Conservation (phyloP, 2,797 vertebrate species). For the Notoglanidium macrostoma region DNA sequence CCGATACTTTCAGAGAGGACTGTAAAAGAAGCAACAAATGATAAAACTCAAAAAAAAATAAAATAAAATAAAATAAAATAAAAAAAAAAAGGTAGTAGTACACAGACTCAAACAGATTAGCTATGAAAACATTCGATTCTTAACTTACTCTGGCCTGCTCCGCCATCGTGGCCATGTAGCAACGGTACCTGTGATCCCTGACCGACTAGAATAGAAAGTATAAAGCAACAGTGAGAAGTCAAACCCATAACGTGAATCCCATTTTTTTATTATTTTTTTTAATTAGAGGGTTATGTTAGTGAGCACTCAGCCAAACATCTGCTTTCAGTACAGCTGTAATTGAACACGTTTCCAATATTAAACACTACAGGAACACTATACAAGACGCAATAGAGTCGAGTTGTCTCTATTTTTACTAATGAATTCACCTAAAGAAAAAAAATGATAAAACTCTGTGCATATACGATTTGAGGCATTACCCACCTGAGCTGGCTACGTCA, state of each 20-base stretch:
- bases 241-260: neutral
- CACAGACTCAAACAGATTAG: neutral
- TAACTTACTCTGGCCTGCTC: constrained; percentile 76
- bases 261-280: too few species aligned
- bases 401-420: neutral
- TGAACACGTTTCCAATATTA: neutral
- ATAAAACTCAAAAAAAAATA: neutral
- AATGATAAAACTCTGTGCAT: neutral
- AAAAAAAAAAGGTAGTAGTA: neutral
- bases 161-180: constrained; percentile 75
- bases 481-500: constrained; percentile 83
- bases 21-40: neutral
- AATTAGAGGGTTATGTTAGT: neutral
- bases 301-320: neutral
- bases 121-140: neutral
- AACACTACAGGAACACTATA: neutral
- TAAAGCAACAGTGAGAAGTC: neutral
- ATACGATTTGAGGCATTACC: constrained; percentile 12
- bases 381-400: neutral
- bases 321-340: neutral
- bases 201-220: constrained; percentile 73
- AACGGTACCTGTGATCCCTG: constrained; percentile 86
- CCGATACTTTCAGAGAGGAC: neutral
- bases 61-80: neutral
- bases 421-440: neutral